phyloP scores from a whole-genome alignment of 2,113 vertebrate species.

The Chionis minor region DNA sequence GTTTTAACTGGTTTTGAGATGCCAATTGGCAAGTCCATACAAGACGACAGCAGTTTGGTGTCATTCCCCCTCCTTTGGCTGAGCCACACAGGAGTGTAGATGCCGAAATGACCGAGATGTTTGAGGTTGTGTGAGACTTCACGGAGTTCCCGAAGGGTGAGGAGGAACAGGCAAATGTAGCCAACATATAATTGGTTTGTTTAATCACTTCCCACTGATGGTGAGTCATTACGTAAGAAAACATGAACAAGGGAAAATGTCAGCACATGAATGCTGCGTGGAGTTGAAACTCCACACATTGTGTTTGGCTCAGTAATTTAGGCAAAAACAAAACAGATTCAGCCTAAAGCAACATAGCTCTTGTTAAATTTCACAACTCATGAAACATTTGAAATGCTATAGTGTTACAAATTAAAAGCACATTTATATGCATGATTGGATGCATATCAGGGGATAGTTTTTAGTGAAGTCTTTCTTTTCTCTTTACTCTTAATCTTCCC shows the following conservation, averaged over 20 bases:
- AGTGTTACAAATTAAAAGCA: conserved; percentile 37
- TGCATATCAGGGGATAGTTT: neutral
- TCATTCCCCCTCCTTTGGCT: neutral
- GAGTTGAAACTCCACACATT: neutral
- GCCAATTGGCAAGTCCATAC: neutral
- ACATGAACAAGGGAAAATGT: neutral
- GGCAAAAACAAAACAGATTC: neutral
- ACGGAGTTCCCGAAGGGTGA: neutral
- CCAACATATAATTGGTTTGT: neutral
- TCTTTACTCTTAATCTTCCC: neutral
- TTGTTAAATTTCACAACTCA: conserved; percentile 36
- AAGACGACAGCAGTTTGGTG: neutral
- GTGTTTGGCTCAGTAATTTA: conserved; percentile 34
- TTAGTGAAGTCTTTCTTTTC: neutral
- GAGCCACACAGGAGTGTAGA: neutral
- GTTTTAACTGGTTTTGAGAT: neutral
- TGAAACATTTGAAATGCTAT: neutral
- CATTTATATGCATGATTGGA: neutral
- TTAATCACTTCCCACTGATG: neutral
- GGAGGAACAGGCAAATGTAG: neutral
- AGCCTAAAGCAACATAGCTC: conserved; percentile 15
- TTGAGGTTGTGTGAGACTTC: neutral
- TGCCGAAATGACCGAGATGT: neutral
- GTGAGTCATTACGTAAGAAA: neutral
- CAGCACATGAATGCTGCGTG: neutral